Conservation (phyloP, 2,888 invertebrate species). For the Brenthis hecate region DNA sequence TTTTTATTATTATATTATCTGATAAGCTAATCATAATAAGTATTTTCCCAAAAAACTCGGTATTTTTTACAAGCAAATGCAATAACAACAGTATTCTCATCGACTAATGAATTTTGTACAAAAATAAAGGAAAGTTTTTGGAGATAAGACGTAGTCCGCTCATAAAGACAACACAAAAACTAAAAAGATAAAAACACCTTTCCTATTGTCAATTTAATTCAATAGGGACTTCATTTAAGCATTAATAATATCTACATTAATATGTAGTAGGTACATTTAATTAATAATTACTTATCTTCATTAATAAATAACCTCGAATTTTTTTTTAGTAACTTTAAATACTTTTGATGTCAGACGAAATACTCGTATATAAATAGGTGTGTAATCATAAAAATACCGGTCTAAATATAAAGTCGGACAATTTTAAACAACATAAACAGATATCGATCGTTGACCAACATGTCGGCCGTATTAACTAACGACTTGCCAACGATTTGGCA, state of each 20-base stretch:
- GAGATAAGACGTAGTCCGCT: conserved; percentile 12
- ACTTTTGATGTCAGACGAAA: not conserved
- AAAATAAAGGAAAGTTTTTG: conserved; percentile 11
- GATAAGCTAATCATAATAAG: too few relatives aligned
- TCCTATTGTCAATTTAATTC: too few relatives aligned
- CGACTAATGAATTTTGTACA: not conserved
- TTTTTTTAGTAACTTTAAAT: not conserved
- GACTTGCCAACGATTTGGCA: conserved; percentile 70
- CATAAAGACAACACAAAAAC: conserved; percentile 1
- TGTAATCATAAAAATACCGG: conserved; percentile 20
- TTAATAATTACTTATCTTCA: too few relatives aligned
- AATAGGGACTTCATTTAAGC: too few relatives aligned
- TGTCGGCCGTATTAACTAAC: conserved; percentile 70
- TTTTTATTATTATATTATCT: too few relatives aligned
- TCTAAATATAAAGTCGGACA: conserved; percentile 41
- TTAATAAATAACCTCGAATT: too few relatives aligned
- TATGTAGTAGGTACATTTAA: too few relatives aligned
- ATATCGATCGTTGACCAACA: conserved; percentile 72
- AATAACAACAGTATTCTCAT: not conserved
- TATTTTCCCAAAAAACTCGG: too few relatives aligned
- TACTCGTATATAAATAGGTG: not conserved
- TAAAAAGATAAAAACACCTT: too few relatives aligned
- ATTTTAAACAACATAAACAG: conserved; percentile 60
- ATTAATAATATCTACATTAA: too few relatives aligned
- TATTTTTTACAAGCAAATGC: too few relatives aligned